Evolutionary conservation across 1,140 invertebrate genomes (phyloP).

Genomic region (Lasioglossum albipes): DNA sequence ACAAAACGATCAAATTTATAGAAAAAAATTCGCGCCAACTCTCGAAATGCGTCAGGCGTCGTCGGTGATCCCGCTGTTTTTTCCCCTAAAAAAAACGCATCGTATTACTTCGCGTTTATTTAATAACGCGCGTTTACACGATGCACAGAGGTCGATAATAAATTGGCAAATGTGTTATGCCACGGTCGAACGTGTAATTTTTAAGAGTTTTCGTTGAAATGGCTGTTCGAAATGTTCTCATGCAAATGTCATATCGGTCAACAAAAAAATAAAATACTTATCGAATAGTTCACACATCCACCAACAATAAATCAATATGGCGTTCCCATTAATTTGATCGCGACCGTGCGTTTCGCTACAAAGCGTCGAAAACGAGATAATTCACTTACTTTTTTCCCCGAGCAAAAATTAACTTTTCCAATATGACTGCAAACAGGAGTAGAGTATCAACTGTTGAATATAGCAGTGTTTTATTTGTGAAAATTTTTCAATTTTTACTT

Average conservation of each 20-base stretch:
- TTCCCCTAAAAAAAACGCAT: background rate
- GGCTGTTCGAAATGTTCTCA: background rate
- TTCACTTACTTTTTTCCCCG: too few species aligned
- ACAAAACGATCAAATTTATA: slow-evolving; percentile 1
- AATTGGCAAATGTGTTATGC: background rate
- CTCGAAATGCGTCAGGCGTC: too few species aligned
- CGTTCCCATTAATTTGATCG: background rate
- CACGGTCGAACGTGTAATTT: background rate
- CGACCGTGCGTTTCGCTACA: too few species aligned
- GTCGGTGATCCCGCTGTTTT: background rate
- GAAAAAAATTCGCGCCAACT: background rate
- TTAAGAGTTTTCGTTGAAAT: background rate
- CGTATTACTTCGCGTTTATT: background rate
- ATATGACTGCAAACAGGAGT: too few species aligned
- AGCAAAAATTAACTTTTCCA: too few species aligned
- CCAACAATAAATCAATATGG: background rate
- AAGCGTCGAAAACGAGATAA: too few species aligned
- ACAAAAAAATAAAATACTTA: background rate
- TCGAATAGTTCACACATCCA: background rate
- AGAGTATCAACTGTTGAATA: too few species aligned
- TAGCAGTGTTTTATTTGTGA: too few species aligned
- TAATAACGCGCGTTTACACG: background rate
- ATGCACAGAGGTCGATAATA: background rate
- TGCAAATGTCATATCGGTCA: background rate
- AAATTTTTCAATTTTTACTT: too few species aligned